phyloP scores from a whole-genome alignment of 2,888 invertebrate species.

The Listrodromus nycthemerus region DNA sequence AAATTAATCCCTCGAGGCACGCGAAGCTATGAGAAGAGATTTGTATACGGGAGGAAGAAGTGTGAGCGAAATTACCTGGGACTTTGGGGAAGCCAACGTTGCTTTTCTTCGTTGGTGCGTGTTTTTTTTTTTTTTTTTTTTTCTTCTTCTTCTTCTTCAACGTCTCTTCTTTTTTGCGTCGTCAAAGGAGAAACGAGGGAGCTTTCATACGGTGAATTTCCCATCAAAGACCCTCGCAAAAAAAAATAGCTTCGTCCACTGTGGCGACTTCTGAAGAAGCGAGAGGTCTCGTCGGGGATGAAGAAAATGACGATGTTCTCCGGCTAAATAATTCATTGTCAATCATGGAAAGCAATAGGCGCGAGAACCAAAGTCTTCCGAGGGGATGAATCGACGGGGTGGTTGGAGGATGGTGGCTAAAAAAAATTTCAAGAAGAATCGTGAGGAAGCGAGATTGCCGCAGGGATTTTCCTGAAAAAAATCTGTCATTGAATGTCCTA shows the following conservation, averaged over 20 bases:
- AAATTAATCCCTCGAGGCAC: slow-evolving; percentile 46
- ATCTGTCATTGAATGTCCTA: too few species aligned
- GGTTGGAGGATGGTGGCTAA: neutral
- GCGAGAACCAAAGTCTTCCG: neutral
- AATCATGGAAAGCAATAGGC: slow-evolving; percentile 34
- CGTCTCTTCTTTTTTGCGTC: neutral
- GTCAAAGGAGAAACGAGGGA: neutral
- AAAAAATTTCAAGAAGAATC: neutral
- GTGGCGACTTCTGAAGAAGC: too few species aligned
- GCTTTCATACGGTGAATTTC: slow-evolving; percentile 39
- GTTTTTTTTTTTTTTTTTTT: slow-evolving; percentile 13
- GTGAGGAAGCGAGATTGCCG: slow-evolving; percentile 6
- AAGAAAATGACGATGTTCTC: slow-evolving; percentile 37
- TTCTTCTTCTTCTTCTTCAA: neutral
- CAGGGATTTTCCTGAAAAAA: neutral
- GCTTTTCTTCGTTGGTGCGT: slow-evolving; percentile 21
- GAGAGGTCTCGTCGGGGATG: neutral
- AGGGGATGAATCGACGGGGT: slow-evolving; percentile 11
- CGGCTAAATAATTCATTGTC: slow-evolving; percentile 60
- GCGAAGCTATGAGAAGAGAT: neutral
- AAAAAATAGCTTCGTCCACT: neutral
- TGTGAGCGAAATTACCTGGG: slow-evolving; percentile 1
- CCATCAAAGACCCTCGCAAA: slow-evolving; percentile 40
- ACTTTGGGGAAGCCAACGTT: neutral
- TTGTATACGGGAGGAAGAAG: neutral